Conservation (phyloP, 2,888 invertebrate genomes). For the Nasonovia ribisnigri region DNA sequence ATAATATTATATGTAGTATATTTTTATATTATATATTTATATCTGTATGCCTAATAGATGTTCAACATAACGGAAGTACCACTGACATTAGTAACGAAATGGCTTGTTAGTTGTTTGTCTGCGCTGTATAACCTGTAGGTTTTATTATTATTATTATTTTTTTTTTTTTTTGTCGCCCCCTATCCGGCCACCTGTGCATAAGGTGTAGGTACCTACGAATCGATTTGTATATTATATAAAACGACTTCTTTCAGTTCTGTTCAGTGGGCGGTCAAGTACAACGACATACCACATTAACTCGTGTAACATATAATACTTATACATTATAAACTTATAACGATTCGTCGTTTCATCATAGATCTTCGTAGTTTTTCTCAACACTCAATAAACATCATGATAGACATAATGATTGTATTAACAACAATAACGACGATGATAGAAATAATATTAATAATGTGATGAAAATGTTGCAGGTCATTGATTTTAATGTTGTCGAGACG, state of each 20-base stretch:
- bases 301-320: conserved; percentile 22
- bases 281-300: conserved; percentile 26
- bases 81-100: conserved; percentile 23
- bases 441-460: background rate
- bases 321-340: background rate
- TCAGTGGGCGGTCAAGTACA: conserved; percentile 58
- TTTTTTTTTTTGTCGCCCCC: conserved; percentile 62
- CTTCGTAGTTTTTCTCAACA: background rate
- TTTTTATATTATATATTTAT: background rate
- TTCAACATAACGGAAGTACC: conserved; percentile 15
- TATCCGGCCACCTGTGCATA: conserved; percentile 63
- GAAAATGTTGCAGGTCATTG: conserved; percentile 55
- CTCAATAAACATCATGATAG: background rate
- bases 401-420: background rate
- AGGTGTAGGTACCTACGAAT: conserved; percentile 44
- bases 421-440: background rate
- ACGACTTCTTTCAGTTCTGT: conserved; percentile 19
- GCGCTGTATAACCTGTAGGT: conserved; percentile 40
- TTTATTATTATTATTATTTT: conserved; percentile 10
- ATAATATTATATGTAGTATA: background rate
- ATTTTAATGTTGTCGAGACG: conserved; percentile 30
- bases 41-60: background rate
- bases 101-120: background rate
- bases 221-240: conserved; percentile 55
- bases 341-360: conserved; percentile 37